Evolutionary conservation across 2,888 invertebrate species (phyloP).

Genomic region (Eretmocerus hayati): DNA sequence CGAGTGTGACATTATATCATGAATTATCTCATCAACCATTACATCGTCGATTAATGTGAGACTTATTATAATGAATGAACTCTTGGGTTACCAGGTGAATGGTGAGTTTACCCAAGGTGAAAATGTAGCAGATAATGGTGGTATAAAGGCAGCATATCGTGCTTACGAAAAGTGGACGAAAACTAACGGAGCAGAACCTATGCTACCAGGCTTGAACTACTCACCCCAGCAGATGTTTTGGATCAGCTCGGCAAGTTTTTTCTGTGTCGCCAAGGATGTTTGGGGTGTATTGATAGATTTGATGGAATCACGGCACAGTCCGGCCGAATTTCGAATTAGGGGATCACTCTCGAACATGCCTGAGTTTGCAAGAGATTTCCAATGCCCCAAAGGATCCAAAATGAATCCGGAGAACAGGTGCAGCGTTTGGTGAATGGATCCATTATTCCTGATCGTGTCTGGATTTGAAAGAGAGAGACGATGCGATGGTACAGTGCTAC

Average conservation of each 20-base stretch:
- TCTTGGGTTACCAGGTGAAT: too few species aligned
- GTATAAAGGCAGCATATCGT: conserved; percentile 82
- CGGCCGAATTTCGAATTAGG: conserved; percentile 55
- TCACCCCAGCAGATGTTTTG: conserved; percentile 45
- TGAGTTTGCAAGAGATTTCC: conserved; percentile 55
- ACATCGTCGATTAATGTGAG: too few species aligned
- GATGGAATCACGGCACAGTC: conserved; percentile 70
- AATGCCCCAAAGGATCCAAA: conserved; percentile 51
- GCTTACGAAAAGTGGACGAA: conserved; percentile 72
- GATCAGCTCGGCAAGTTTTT: conserved; percentile 39
- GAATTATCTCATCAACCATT: too few species aligned
- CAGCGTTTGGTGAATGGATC: conserved; percentile 59
- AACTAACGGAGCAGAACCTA: conserved; percentile 58
- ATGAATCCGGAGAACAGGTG: conserved; percentile 60
- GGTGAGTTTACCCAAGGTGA: conserved; percentile 90
- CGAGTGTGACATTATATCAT: too few species aligned
- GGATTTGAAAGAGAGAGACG: too few species aligned
- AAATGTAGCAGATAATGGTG: conserved; percentile 93
- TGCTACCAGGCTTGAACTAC: conserved; percentile 67
- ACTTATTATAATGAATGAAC: too few species aligned
- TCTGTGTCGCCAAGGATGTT: conserved; percentile 54
- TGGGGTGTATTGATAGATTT: conserved; percentile 71
- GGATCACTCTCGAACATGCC: conserved; percentile 56
- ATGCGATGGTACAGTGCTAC: too few species aligned
- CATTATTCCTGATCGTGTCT: too few species aligned